These are phyloP conservation scores for Catostomus latipinnis DNA, from an alignment of 2,797 vertebrate genomes.

Conservation along the genomic window DNA sequence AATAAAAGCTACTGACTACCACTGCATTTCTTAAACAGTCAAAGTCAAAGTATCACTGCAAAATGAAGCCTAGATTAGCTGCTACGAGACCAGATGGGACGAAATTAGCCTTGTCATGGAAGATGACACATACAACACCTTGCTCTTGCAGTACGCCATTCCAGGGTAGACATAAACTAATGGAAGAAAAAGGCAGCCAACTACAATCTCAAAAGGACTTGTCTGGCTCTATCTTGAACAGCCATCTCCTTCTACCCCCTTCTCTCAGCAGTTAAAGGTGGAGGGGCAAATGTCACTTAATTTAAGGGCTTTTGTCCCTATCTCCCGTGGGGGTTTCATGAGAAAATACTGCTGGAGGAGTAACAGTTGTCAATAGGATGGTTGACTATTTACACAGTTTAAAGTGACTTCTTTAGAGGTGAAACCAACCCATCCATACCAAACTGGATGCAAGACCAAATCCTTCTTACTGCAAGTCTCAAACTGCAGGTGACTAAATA, in stretches of 20 bases:
- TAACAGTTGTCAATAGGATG: slow-evolving; percentile 57
- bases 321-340: slow-evolving; percentile 56
- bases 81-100: slow-evolving; percentile 44
- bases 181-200: slow-evolving; percentile 57
- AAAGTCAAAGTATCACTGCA: background rate
- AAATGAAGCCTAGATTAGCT: slow-evolving; percentile 12
- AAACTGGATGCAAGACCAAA: background rate
- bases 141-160: slow-evolving; percentile 55
- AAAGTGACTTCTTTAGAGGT: slow-evolving; percentile 45
- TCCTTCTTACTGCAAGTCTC: background rate
- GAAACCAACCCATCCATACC: slow-evolving; percentile 7
- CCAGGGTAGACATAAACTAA: slow-evolving; percentile 66
- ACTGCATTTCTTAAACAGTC: background rate
- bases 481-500: slow-evolving; percentile 21
- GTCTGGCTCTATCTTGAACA: slow-evolving; percentile 38
- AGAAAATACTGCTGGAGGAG: slow-evolving; percentile 64
- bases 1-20: slow-evolving; percentile 1
- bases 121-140: slow-evolving; percentile 71
- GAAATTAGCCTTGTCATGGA: slow-evolving; percentile 68
- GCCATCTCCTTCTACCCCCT: slow-evolving; percentile 21
- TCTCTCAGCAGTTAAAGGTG: slow-evolving; percentile 40
- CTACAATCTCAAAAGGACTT: slow-evolving; percentile 50
- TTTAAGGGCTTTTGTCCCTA: slow-evolving; percentile 57
- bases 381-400: slow-evolving; percentile 66
- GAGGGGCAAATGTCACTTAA: slow-evolving; percentile 53